Conservation (phyloP, 2,888 invertebrate genomes). For the Gymnocheta viridis region DNA sequence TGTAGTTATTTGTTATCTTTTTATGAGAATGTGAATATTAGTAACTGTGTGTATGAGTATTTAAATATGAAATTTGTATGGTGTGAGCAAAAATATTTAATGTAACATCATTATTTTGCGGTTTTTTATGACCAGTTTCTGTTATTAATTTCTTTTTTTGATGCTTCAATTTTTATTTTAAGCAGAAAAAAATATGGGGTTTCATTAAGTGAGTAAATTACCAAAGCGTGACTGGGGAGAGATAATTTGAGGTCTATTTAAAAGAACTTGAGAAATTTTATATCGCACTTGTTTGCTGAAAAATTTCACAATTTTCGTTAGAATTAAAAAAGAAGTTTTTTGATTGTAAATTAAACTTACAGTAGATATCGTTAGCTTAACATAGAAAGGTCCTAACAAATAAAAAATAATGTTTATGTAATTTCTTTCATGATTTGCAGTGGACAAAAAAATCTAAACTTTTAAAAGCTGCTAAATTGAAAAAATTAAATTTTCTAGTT, state of each 20-base stretch:
- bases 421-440: too few relatives aligned
- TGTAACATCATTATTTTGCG: slow-evolving; percentile 62
- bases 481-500: too few relatives aligned
- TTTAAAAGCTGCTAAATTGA: too few relatives aligned
- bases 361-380: too few relatives aligned
- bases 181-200: slow-evolving; percentile 3
- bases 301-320: neutral
- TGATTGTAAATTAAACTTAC: too few relatives aligned
- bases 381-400: too few relatives aligned
- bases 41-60: neutral
- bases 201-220: slow-evolving; percentile 51
- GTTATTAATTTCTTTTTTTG: slow-evolving; percentile 4
- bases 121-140: slow-evolving; percentile 49
- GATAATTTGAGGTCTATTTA: neutral
- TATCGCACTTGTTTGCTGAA: neutral
- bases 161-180: slow-evolving; percentile 4
- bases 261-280: neutral
- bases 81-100: slow-evolving; percentile 56
- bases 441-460: too few relatives aligned
- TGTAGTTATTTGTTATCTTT: slow-evolving; percentile 35
- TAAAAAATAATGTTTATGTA: too few relatives aligned
- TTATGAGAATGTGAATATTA: neutral
- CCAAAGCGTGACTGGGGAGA: slow-evolving; percentile 43
- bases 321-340: neutral
- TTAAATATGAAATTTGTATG: neutral